Conservation (phyloP, 2,797 vertebrate genomes). For the Dendrocincla fuliginosa region DNA sequence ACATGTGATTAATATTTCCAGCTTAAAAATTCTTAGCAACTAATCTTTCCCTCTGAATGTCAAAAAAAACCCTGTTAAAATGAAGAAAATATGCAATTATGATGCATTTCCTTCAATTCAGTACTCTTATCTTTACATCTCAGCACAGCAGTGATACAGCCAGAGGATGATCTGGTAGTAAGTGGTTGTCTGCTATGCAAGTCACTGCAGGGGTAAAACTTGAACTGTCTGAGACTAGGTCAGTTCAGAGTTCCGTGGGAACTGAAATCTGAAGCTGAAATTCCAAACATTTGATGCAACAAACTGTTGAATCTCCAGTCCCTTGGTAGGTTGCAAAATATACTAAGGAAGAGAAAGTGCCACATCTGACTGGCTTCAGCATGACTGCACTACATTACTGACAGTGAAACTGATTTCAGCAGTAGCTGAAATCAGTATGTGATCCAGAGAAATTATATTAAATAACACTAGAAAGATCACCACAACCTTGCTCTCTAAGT, state of each 20-base stretch:
- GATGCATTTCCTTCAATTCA: background rate
- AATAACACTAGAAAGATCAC: background rate
- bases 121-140: background rate
- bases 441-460: background rate
- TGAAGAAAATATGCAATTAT: background rate
- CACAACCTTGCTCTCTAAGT: background rate
- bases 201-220: background rate
- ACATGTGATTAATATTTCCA: background rate
- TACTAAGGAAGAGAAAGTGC: background rate
- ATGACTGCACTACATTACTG: background rate
- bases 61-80: background rate
- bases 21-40: background rate
- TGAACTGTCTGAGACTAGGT: background rate
- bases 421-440: background rate
- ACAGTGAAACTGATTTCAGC: background rate
- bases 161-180: rapidly evolving
- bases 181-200: background rate
- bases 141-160: background rate
- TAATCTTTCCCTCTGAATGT: background rate
- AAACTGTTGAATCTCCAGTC: background rate
- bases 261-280: background rate
- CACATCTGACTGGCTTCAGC: background rate
- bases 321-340: background rate
- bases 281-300: background rate
- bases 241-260: background rate